phyloP scores from a whole-genome alignment of 2,888 invertebrate species.

The Amphipyra tragopoginis region DNA sequence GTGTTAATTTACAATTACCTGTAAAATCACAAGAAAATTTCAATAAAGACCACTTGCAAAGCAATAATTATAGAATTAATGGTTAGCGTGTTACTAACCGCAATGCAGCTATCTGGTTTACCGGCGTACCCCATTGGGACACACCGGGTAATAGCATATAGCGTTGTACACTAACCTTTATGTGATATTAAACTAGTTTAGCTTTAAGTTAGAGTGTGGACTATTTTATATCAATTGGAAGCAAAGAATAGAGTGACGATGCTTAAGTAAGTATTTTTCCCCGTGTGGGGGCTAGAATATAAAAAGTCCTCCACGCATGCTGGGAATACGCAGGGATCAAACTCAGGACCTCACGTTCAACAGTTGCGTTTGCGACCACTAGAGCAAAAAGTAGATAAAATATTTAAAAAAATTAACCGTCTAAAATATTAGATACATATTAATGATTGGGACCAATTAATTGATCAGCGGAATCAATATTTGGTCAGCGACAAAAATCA shows the following conservation, averaged over 20 bases:
- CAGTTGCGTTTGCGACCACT: no score
- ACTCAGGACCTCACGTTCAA: no score
- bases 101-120: slow-evolving; percentile 58
- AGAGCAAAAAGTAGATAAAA: no score
- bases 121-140: slow-evolving; percentile 53
- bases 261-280: no score
- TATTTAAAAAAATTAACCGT: no score
- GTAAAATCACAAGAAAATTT: slow-evolving; percentile 22
- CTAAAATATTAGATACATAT: no score
- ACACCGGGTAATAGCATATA: slow-evolving; percentile 40
- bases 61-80: slow-evolving; percentile 42
- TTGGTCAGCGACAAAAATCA: no score
- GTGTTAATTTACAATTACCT: slow-evolving; percentile 10
- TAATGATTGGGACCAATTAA: no score
- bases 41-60: slow-evolving; percentile 31
- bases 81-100: slow-evolving; percentile 53
- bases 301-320: no score
- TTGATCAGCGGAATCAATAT: no score
- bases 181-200: slow-evolving; percentile 49
- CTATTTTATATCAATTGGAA: slow-evolving; percentile 8
- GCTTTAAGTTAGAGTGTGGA: slow-evolving; percentile 12
- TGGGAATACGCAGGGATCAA: no score
- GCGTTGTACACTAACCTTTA: slow-evolving; percentile 31
- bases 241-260: not conserved
- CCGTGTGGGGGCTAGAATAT: no score